Base-by-base conservation (phyloP, 2,113 vertebrate species). In the Platanista minor region DNA sequence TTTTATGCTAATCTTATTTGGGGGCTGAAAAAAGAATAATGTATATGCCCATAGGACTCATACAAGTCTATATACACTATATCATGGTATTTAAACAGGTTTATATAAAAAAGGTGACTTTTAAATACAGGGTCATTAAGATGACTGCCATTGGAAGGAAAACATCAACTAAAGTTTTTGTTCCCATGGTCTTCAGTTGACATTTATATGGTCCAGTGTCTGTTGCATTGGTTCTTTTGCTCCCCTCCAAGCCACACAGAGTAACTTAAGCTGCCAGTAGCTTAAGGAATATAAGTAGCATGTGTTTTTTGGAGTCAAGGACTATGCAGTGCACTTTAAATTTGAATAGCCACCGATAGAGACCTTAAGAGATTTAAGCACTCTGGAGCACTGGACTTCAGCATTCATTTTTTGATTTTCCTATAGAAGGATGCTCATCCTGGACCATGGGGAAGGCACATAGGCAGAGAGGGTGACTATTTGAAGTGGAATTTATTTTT, bases 341-440 rank as follows among this genome's bases (percentile, higher is more conserved):
- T 98, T 98, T 98, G 98, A 98, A 98, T 98, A 97, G 95, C 1
- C 0, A 85, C 95, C 98, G 98, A 98, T 98, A 96, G 96, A 98
- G 95, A 97, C 98, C 97, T 98, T 97, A 97, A 89, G 89, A 98
- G 96, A 78, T 61, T 88, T 67, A 83, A 96, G 94, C 43, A 49
- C 90, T 84, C 95, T 98, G 95, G 94, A 11, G 0, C 72, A 57
- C 91, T 97, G 95, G 92, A 94, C 82, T 85, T 97, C 20, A 84
- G 80, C 25, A 64, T 95, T 78, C 62, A 17, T 59, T 75, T 69
- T 31, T 93, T 57, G 4, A 2, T 62, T n/a, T 85, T 88, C 52
- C 81, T 91, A 83, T 87, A 98, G 97, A 95, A 96, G 92, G 33
- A 64, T 89, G 64, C 95, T 97, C 95, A 59, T 97, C 81, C 96